Conservation (phyloP, 92 coral and sea anemone genomes). For the Virgularia gustaviana region DNA sequence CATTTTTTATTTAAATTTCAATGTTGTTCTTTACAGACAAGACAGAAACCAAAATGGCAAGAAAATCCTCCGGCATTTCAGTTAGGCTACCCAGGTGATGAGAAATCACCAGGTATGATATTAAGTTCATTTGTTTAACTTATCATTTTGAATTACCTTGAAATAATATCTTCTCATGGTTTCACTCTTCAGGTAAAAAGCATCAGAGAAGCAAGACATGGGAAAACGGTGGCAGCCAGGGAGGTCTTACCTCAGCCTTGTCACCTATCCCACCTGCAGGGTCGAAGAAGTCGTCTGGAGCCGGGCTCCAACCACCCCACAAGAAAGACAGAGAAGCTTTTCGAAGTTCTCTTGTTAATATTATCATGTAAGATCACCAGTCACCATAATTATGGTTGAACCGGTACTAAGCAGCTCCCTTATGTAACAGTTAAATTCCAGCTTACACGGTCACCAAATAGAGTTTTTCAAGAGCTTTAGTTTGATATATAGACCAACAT, state of each 20-base stretch:
- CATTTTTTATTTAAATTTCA: not conserved
- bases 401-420: too few relatives aligned
- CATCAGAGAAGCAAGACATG: constrained; percentile 97
- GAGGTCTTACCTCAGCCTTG: constrained; percentile 44
- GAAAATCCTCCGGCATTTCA: constrained; percentile 85
- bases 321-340: constrained; percentile 96
- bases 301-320: constrained; percentile 59
- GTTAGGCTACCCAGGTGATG: constrained; percentile 58
- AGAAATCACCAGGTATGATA: constrained; percentile 38
- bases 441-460: too few relatives aligned
- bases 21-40: constrained; percentile 32
- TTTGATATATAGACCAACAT: too few relatives aligned
- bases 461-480: too few relatives aligned
- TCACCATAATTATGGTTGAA: not conserved
- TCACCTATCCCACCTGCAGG: constrained; percentile 60
- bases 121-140: not conserved
- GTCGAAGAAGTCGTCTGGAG: constrained; percentile 56
- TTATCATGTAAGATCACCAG: constrained; percentile 65
- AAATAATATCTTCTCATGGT: not conserved
- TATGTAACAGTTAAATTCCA: too few relatives aligned
- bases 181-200: not conserved
- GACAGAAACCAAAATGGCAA: constrained; percentile 94
- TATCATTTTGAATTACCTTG: not conserved
- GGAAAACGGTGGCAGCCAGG: constrained; percentile 73
- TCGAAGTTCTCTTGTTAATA: constrained; percentile 94